Evolutionary conservation across 2,888 invertebrate genomes (phyloP), one percentile per base, ranked within the genome.

Genomic region (Mythimna ferrago): DNA sequence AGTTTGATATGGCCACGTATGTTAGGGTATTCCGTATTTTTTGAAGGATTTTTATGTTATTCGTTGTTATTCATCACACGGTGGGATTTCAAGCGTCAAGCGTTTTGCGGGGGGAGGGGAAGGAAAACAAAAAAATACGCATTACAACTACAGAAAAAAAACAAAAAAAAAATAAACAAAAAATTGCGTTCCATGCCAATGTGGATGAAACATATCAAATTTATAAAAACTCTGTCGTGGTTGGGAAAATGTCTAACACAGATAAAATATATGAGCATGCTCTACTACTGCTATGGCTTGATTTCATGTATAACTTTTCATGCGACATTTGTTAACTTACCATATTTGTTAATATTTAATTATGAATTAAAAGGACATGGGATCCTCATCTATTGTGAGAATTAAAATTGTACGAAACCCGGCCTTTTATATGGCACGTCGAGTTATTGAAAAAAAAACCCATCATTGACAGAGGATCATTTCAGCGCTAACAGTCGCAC

Each of bases 171-270:
- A 87, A 84, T 83, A 88, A 89, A 89, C 87, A 71, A 80, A 78
- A 54, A 51, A 14, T 68, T 48, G 86, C 88, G 84, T 83, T 54
- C 16, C 71, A 78, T 78, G 71, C 73, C 76, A 73, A 73, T 65
- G 83, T 51, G 67, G 62, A 79, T 70, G 77, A 68, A 76, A 78
- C 68, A 62, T 62, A 60, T 73, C 66, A 82, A 87, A 87, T 76
- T 85, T 81, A 84, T 4, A 44, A 88, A 89, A 86, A 82, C 82
- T 70, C 72, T 78, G 84, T 89, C 86, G 95, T 96, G 96, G 96
- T 95, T 96, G 96, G 96, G 95, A 96, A 96, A 96, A 96, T 96
- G 96, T 95, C 95, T 96, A 96, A 96, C 95, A 94, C 91, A 89
- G 83, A 86, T 91, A 87, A 86, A 88, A 85, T 83, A 89, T 81